phyloP scores from a whole-genome alignment of 2,888 invertebrate genomes.

The Brachyptera risi region DNA sequence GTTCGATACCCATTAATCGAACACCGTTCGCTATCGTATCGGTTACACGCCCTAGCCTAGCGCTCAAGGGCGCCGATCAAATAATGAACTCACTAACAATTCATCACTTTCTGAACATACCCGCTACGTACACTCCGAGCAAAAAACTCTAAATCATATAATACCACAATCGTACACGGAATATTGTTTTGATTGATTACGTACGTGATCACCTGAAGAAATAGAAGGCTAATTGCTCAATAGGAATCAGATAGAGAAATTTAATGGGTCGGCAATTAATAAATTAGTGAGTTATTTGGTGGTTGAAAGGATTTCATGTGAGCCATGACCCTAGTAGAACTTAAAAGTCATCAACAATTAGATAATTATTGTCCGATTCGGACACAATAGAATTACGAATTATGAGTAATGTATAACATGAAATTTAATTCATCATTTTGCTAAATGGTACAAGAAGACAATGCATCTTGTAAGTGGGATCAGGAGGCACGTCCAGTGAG shows the following conservation, averaged over 20 bases:
- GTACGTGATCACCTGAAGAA: not conserved
- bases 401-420: no score
- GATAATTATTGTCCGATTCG: no score
- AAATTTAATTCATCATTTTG: no score
- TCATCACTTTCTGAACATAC: slow-evolving; percentile 5
- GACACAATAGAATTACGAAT: no score
- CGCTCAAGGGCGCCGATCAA: not conserved
- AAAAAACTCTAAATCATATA: not conserved
- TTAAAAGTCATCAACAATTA: slow-evolving; percentile 2
- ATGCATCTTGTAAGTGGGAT: no score
- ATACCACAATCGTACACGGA: not conserved
- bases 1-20: slow-evolving; percentile 6
- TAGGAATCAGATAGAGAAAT: slow-evolving; percentile 7
- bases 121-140: not conserved
- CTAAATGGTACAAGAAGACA: no score
- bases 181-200: not conserved
- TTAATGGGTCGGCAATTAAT: not conserved
- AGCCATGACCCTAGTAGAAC: not conserved
- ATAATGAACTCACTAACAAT: slow-evolving; percentile 10
- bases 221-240: not conserved
- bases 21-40: slow-evolving; percentile 1
- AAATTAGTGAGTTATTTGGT: not conserved
- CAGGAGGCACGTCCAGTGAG: no score
- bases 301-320: not conserved
- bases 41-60: slow-evolving; percentile 5